Conservation (phyloP, 2,888 invertebrate genomes). For the Aquatica leii region DNA sequence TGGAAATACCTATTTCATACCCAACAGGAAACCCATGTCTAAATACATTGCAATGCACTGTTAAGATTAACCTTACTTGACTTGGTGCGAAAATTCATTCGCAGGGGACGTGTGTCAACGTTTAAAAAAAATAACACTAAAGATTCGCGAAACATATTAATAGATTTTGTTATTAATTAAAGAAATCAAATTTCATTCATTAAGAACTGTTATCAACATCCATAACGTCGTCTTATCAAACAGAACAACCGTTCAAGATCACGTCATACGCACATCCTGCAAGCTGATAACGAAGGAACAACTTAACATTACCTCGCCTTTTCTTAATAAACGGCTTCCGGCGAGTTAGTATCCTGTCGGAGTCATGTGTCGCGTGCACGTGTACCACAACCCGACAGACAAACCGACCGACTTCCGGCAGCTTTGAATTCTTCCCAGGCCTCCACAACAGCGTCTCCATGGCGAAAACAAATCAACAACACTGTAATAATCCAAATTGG, state of each 20-base stretch:
- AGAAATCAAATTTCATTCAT: slow-evolving; percentile 19
- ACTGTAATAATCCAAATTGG: slow-evolving; percentile 19
- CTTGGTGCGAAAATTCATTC: too few relatives aligned
- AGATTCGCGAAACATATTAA: too few relatives aligned
- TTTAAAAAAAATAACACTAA: too few relatives aligned
- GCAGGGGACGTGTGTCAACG: too few relatives aligned
- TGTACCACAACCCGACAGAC: slow-evolving; percentile 49
- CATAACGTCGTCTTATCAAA: slow-evolving; percentile 15
- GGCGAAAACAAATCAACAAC: slow-evolving; percentile 29
- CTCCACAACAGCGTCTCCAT: slow-evolving; percentile 29
- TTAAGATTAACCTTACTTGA: too few relatives aligned
- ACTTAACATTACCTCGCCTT: slow-evolving; percentile 44
- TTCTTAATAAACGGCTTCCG: slow-evolving; percentile 53
- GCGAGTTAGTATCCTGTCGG: slow-evolving; percentile 53
- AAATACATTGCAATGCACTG: background rate
- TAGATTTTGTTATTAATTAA: too few relatives aligned
- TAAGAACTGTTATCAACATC: slow-evolving; percentile 15
- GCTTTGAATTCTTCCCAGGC: slow-evolving; percentile 28
- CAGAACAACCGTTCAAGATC: slow-evolving; percentile 18
- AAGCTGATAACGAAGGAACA: slow-evolving; percentile 31
- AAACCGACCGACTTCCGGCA: slow-evolving; percentile 41
- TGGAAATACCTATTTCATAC: slow-evolving; percentile 15
- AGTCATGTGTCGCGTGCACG: slow-evolving; percentile 52
- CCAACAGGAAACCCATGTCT: background rate
- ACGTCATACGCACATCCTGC: slow-evolving; percentile 30